Evolutionary conservation across 2,888 invertebrate genomes (phyloP), one percentile per base, ranked within the genome.

Genomic region (Acanthopleura granulata): DNA sequence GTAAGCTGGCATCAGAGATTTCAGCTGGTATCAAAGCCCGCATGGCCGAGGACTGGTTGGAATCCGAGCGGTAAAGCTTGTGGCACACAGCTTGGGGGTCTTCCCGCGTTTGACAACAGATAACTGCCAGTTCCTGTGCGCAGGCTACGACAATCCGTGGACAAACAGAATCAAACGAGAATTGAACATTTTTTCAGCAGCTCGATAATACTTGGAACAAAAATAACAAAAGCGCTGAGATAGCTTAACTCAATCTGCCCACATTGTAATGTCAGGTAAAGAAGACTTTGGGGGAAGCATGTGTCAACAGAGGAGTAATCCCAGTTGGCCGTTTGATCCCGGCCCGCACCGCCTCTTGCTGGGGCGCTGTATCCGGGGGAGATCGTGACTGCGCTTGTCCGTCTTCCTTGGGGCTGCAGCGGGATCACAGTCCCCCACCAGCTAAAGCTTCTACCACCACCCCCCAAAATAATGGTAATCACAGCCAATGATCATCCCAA

Each of bases 231-330:
- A 66, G 14, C 22, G 66, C 16, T 27, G 66, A 66, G 66, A 66
- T 66, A 27, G 66, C 66, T 66, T 66, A 66, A 66, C 66, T 66
- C 25, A 66, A 66, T 66, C 66, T 66, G 66, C 27, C 66, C 66
- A 66, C 66, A 66, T 66, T 66, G 66, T 66, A 27, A 66, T 66
- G 66, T 66, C 66, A 66, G 66, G 66, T 66, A 66, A 66, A 66
- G 66, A 66, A 27, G 27, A 27, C 15, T 66, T 66, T 22, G 29
- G 27, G 22, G 16, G 27, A 27, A 66, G 66, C 25, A 9, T 66
- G 25, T 27, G 66, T 66, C 66, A 22, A 66, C 29, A 66, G 25
- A 22, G 18, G 15, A 66, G 29, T 66, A 66, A 66, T 66, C 66
- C 66, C 16, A 27, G 29, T 27, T 6, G 16, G 29, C 66, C 66